Base-by-base conservation (phyloP, 2,888 invertebrate species). In the Carterocephalus palaemon region DNA sequence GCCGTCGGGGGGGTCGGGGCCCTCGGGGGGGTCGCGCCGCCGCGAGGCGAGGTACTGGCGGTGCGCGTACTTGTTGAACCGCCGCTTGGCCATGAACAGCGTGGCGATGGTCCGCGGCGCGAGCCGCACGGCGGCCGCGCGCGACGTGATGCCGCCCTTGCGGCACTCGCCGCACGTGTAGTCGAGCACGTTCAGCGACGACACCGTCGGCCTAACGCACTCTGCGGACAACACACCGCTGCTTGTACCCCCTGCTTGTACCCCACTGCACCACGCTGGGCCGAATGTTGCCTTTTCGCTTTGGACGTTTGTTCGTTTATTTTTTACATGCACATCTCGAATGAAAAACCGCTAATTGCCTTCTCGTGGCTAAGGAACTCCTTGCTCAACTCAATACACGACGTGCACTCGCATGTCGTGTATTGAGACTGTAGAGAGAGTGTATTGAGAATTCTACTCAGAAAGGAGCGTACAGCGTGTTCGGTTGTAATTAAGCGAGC, bases 51-150 rank as follows among this genome's bases (percentile, higher is more conserved):
- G 54, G 77, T 85, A 86, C 76, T 85, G 85, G 22, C 79, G 75
- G 62, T 85, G 85, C 63, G 85, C 85, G 79, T 86, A 86, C 72
- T 85, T 85, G 82, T 86, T 86, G 82, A 86, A 86, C 52, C 85
- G 80, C 1, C 85, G 83, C 76, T 86, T 86, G 64, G 85, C 85
- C 85, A 86, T 86, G 79, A 86, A 86, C 40, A 86, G 79, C 57
- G 85, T 85, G 68, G 85, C 85, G 71, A 86, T 83, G 60, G 85
- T 86, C 47, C 85, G 76, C 62, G 85, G 85, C 59, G 85, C 85
- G 12, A 79, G 72, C 42, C 85, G 81, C 51, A 77, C 85, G 60
- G 85, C 85, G 50, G 85, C 85, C 7, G 85, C 80, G 59, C 85
- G 83, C 48, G 85, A 86, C 61, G 85, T 80, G 70, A 85, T 85